Evolutionary conservation across 2,113 vertebrate genomes (phyloP), one percentile per base, ranked within the genome.

Genomic region (Nematolebias whitei): DNA sequence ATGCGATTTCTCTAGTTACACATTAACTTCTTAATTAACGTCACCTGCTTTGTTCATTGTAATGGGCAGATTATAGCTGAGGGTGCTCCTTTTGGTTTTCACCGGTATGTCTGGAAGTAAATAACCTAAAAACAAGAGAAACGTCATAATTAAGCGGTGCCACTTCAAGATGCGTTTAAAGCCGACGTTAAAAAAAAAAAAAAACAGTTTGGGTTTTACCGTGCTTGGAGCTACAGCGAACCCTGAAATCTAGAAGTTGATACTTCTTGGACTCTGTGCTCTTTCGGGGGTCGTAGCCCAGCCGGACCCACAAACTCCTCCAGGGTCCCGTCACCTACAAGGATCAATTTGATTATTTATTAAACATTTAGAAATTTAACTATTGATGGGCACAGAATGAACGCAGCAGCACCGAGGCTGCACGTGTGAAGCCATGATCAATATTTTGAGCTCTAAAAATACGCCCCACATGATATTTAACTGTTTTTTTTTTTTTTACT

Each of bases 241-340:
- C 96, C 90, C 98, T 91, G 88, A 98, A 99, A 80, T 99, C 97
- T 72, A 99, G 91, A 4, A 98, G 92, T 86, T 99, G 98, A 68
- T 98, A 99, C 59, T 94, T 93, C 85, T 98, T 99, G 73, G 96
- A 92, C 8, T 95, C 95, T 0, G 91, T 63, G 22, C 68, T 80
- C 82, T 94, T 97, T 2, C 98, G 91, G 45, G 98, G 98, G 82
- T 99, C 97, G 2, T 96, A 98, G 18, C 95, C 95, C 44, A 95
- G 94, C 58, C 91, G 93, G 56, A 99, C 95, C 98, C 98, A 99
- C 40, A 99, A 88, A 83, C 96, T 98, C 73, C 98, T 95, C 98
- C 98, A 99, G 0, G 98, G 97, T 4, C 97, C 97, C 0, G 97
- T 99, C 72, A 99, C 89, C 98, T 99, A 65, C n/a, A 7, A 12